Conservation (phyloP, 2,888 invertebrate species). For the Eupithecia inturbata region DNA sequence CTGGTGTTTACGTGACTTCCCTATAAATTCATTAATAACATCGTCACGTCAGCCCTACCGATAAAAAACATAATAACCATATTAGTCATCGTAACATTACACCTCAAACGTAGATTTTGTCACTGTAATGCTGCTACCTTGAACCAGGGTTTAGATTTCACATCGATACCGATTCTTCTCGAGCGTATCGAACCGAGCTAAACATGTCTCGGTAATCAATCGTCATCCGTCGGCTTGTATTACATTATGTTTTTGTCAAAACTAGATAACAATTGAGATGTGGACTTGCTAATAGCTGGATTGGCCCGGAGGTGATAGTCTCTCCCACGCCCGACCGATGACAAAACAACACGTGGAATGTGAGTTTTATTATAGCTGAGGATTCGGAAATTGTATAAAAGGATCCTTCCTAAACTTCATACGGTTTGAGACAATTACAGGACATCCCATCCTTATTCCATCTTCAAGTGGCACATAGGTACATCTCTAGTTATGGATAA, state of each 20-base stretch:
- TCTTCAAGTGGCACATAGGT: slow-evolving; percentile 39
- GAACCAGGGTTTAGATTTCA: slow-evolving; percentile 76
- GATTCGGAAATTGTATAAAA: slow-evolving; percentile 25
- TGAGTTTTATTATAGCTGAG: slow-evolving; percentile 33
- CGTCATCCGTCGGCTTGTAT: slow-evolving; percentile 66
- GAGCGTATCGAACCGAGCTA: slow-evolving; percentile 75
- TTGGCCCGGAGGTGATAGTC: slow-evolving; percentile 46
- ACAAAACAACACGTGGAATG: slow-evolving; percentile 50
- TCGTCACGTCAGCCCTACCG: slow-evolving; percentile 47
- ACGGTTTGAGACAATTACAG: slow-evolving; percentile 37
- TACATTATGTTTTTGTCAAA: slow-evolving; percentile 66
- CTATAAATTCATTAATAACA: slow-evolving; percentile 56
- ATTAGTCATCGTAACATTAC: slow-evolving; percentile 48
- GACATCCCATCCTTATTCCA: slow-evolving; percentile 51
- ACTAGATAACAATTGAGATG: slow-evolving; percentile 58
- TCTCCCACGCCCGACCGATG: slow-evolving; percentile 53
- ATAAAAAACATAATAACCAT: slow-evolving; percentile 30
- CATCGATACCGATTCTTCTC: slow-evolving; percentile 68
- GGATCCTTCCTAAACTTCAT: slow-evolving; percentile 37
- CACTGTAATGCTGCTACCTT: slow-evolving; percentile 67
- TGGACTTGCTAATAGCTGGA: slow-evolving; percentile 49
- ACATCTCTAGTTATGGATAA: slow-evolving; percentile 35
- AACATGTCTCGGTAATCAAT: slow-evolving; percentile 75
- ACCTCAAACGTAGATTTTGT: slow-evolving; percentile 57
- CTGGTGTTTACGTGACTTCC: slow-evolving; percentile 68